Base-by-base conservation (phyloP, 2,888 invertebrate species). In the Stictocephala bisonia region DNA sequence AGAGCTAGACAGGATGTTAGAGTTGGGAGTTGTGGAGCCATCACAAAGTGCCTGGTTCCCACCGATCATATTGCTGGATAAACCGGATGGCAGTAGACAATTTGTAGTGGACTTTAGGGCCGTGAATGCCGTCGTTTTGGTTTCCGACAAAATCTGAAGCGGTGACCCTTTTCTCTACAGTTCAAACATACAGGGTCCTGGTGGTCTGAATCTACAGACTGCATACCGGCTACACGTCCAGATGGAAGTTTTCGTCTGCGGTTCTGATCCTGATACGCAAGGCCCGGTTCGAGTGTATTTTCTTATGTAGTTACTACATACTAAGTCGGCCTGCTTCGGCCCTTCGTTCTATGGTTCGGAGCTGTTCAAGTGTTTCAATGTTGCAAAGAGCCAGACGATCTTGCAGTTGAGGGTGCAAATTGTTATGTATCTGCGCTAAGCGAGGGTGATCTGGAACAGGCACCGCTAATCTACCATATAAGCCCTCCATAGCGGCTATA, bases 21-120 rank as follows among this genome's bases (percentile, higher is more conserved):
- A 50, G 2, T 50, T 74, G 3, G 79, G 76, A 4, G 75, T 81
- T 1, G 77, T 81, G 1, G 76, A 75, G 64, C 78, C 77, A 9
- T 78, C 78, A 2, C 73, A 75, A 7, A 78, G 77, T 56, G 74
- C 78, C 1, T 81, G 80, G 79, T 75, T 75, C n/a, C 77, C 79
- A 27, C 79, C 79, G 1, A 77, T 79, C 11, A 41, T 80, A 0
- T 41, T 79, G 7, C 76, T 79, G 4, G 76, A 72, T 22, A 80
- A 80, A 58, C 41, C 50, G 27, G 70, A 78, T 44, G 78, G 77
- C 3, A 72, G 75, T 1, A 72, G 70, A 9, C 51, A 79, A 9
- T 74, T 77, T 18, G 74, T 72, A 18, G 76, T 78, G 11, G 77
- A 79, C 44, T 73, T 74, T 13, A 35, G 77, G 11, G 40, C 66